Evolutionary conservation across 2,888 invertebrate genomes (phyloP).

Genomic region (Sepioteuthis lessoniana): DNA sequence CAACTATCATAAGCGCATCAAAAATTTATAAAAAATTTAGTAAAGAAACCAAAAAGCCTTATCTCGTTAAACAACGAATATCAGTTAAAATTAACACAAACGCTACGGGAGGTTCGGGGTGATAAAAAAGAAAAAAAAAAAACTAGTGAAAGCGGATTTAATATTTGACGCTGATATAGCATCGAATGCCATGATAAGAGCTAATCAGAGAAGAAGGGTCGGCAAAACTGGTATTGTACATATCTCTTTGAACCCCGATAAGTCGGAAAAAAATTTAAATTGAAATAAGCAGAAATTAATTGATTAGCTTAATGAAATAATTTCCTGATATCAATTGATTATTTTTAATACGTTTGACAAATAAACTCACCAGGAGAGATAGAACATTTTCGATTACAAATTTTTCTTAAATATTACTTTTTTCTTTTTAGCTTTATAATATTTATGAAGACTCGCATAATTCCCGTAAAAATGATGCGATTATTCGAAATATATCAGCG

Average conservation of each 20-base stretch:
- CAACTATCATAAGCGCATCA: neutral
- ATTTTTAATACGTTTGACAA: too few relatives aligned
- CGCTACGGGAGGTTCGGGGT: neutral
- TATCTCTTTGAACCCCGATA: neutral
- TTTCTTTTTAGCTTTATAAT: too few relatives aligned
- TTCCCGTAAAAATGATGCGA: too few relatives aligned
- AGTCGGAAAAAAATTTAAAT: neutral
- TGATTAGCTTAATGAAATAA: constrained; percentile 6
- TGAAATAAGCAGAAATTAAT: neutral
- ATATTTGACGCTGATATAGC: neutral
- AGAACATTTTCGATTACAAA: too few relatives aligned
- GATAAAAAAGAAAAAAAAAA: neutral
- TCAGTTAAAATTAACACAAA: neutral
- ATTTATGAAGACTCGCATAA: too few relatives aligned
- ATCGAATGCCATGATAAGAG: neutral
- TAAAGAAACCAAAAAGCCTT: neutral
- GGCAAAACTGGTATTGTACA: neutral
- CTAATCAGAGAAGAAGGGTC: neutral
- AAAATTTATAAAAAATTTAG: neutral
- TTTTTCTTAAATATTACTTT: too few relatives aligned
- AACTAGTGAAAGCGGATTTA: neutral
- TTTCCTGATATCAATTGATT: neutral
- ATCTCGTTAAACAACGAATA: neutral
- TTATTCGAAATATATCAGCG: too few relatives aligned
- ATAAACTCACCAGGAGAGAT: too few relatives aligned